phyloP scores from a whole-genome alignment of 1,140 invertebrate genomes.

The Drosophila bifasciata region DNA sequence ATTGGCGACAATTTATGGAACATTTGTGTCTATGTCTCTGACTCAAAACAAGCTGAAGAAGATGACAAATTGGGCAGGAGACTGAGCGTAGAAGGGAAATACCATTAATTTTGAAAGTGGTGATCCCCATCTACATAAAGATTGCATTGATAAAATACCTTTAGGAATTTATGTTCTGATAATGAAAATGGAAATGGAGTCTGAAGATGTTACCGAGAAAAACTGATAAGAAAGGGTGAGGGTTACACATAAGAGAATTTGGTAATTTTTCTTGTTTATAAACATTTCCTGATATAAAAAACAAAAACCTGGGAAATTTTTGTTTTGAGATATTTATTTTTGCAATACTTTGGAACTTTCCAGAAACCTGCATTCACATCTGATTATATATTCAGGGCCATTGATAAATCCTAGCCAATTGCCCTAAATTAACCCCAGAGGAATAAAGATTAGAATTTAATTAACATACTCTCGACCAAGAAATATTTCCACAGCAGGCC shows the following conservation, averaged over 20 bases:
- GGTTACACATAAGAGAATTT: constrained; percentile 24
- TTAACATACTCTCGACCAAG: constrained; percentile 35
- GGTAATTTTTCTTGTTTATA: constrained; percentile 28
- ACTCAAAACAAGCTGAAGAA: too few relatives aligned
- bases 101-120: constrained; percentile 6
- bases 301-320: constrained; percentile 13
- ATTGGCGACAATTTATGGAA: too few relatives aligned
- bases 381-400: neutral
- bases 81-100: neutral
- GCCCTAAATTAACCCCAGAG: constrained; percentile 20
- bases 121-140: neutral
- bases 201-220: constrained; percentile 17
- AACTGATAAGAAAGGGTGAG: constrained; percentile 23
- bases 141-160: constrained; percentile 29
- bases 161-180: constrained; percentile 19
- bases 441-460: constrained; percentile 46
- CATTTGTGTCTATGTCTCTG: too few relatives aligned
- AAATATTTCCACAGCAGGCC: constrained; percentile 30
- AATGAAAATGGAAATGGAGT: constrained; percentile 8
- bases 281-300: constrained; percentile 18
- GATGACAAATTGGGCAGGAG: neutral
- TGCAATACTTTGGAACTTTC: neutral
- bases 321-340: neutral
- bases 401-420: constrained; percentile 6
- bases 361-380: too few relatives aligned